A percentile compares a stretch with the other conserved stretches of the same genome.
Evolutionary conservation across 2,113 vertebrate genomes (phyloP).

Genomic region (Urocitellus parryii): DNA sequence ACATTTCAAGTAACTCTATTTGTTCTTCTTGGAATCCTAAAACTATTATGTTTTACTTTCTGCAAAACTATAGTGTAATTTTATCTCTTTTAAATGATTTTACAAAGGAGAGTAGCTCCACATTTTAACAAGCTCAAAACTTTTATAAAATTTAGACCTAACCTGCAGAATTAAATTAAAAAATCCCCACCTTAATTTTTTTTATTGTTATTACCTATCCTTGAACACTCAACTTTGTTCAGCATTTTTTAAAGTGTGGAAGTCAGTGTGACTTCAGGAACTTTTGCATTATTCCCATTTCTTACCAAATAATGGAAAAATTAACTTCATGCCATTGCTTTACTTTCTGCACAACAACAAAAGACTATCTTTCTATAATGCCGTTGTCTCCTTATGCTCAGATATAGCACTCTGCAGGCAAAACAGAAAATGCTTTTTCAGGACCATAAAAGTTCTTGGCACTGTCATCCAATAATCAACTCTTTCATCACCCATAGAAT

Average conservation of each 20-base stretch:
- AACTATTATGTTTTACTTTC: background rate
- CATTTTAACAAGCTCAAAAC: background rate
- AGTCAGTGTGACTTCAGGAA: background rate
- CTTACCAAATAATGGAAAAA: constrained; percentile 36
- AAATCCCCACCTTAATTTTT: constrained; percentile 1
- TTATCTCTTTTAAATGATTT: background rate
- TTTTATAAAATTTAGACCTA: constrained; percentile 17
- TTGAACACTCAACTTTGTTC: background rate
- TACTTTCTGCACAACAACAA: background rate
- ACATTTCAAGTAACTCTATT: constrained; percentile 16
- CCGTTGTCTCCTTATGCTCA: background rate
- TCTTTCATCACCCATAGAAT: background rate
- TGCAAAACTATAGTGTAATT: background rate
- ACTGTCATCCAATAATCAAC: background rate
- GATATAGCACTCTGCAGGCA: background rate
- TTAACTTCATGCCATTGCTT: background rate
- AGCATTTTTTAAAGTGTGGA: background rate
- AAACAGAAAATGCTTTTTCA: background rate
- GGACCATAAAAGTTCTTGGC: background rate
- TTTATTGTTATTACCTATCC: constrained; percentile 11
- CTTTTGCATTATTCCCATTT: constrained; percentile 28
- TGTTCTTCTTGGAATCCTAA: constrained; percentile 31
- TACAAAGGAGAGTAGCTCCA: background rate
- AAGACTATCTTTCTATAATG: background rate
- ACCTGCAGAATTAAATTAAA: constrained; percentile 30